Conservation (phyloP, 2,797 vertebrate genomes). For the Cygnus olor region DNA sequence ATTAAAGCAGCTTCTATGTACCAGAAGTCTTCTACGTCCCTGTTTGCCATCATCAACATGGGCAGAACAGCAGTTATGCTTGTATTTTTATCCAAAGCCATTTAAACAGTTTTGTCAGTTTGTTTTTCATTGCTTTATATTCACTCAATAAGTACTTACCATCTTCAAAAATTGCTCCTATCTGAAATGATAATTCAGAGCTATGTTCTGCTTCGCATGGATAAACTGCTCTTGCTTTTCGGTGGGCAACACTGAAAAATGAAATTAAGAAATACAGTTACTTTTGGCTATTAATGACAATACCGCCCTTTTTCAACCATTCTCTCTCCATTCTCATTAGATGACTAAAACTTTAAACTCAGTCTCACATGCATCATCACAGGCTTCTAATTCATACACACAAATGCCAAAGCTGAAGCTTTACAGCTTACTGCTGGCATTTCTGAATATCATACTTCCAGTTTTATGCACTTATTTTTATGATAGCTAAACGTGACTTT, state of each 20-base stretch:
- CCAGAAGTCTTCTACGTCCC: conserved; percentile 13
- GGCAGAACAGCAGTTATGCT: conserved; percentile 9
- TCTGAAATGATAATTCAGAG: conserved; percentile 96
- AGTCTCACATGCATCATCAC: conserved; percentile 8
- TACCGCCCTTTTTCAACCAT: background rate
- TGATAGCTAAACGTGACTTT: background rate
- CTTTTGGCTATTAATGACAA: background rate
- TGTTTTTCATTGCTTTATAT: conserved; percentile 36
- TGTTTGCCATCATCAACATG: background rate
- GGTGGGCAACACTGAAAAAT: conserved; percentile 84
- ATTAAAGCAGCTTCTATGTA: background rate
- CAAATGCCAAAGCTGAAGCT: background rate
- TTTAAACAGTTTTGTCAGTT: conserved; percentile 38
- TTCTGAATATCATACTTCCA: background rate
- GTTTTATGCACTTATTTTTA: conserved; percentile 7
- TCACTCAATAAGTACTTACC: conserved; percentile 86
- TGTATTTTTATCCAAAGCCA: conserved; percentile 38
- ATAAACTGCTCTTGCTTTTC: conserved; percentile 94
- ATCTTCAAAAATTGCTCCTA: conserved; percentile 94
- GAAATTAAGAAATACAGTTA: conserved; percentile 46
- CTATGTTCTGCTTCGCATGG: conserved; percentile 96
- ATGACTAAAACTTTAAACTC: conserved; percentile 14
- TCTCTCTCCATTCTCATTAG: background rate
- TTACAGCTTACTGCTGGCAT: conserved; percentile 20
- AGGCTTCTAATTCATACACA: background rate